phyloP scores from a whole-genome alignment of 2,888 invertebrate genomes.

The Spatulosminthurus flaviceps region DNA sequence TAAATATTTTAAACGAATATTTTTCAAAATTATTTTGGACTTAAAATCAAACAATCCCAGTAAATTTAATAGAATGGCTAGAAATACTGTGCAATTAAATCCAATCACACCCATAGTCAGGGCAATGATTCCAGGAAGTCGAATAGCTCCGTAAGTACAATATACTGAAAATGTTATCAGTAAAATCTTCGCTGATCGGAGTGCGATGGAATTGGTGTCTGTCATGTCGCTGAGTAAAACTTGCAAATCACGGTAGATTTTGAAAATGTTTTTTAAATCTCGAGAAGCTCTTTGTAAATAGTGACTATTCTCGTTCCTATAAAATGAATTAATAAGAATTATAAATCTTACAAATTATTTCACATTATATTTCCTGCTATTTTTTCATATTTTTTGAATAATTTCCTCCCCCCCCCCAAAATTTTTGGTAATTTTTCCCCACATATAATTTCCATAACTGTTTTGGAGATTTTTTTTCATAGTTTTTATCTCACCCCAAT shows the following conservation, averaged over 20 bases:
- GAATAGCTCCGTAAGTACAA: constrained; percentile 15
- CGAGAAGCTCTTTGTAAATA: too few relatives aligned
- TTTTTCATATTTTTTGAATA: too few relatives aligned
- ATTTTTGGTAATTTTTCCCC: too few relatives aligned
- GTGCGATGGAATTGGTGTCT: neutral
- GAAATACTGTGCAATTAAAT: neutral
- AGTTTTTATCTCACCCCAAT: too few relatives aligned
- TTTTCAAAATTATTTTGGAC: neutral
- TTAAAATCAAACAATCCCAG: neutral
- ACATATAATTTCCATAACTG: too few relatives aligned
- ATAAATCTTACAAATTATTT: too few relatives aligned
- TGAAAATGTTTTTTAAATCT: neutral
- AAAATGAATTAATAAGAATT: too few relatives aligned
- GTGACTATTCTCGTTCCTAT: too few relatives aligned
- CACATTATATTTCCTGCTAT: too few relatives aligned
- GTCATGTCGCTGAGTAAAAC: neutral
- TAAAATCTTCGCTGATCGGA: neutral
- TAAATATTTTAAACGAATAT: too few relatives aligned
- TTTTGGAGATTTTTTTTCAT: too few relatives aligned
- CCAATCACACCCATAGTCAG: constrained; percentile 12
- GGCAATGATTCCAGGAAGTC: neutral
- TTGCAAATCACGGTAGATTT: neutral
- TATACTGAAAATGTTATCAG: neutral
- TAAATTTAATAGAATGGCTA: neutral
- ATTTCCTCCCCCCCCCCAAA: too few relatives aligned